Evolutionary conservation across 1,140 invertebrate genomes (phyloP).

Genomic region (Bombus cullumanus): DNA sequence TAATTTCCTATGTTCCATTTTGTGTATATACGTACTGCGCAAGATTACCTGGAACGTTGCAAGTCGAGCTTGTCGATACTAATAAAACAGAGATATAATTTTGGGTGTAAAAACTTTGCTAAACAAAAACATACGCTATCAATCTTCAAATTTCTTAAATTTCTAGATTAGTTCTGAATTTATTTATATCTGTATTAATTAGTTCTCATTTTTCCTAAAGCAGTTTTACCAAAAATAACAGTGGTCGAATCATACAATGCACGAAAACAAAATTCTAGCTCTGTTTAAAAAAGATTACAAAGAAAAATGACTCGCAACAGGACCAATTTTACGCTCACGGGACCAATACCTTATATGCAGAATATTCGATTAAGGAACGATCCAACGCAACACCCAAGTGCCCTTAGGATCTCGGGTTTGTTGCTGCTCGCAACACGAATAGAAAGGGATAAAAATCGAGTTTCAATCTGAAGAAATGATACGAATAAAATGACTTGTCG

Average conservation of each 20-base stretch:
- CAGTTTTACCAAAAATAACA: background rate
- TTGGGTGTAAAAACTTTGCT: background rate
- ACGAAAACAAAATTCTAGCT: background rate
- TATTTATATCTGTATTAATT: no score
- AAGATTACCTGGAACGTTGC: background rate
- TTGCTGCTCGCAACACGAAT: background rate
- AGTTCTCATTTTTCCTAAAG: background rate
- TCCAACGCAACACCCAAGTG: background rate
- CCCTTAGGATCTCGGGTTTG: background rate
- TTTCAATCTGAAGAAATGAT: background rate
- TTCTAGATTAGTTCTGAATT: no score
- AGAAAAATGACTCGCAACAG: background rate
- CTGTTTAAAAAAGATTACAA: background rate
- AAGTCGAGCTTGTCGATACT: no score
- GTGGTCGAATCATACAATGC: no score
- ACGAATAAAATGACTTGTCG: background rate
- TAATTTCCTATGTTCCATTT: background rate
- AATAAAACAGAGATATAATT: background rate
- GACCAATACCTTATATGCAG: no score
- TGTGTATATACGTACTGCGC: background rate
- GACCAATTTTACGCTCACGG: background rate
- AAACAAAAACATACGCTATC: background rate
- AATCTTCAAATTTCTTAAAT: background rate
- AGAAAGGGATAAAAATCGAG: background rate
- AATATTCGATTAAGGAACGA: background rate